Base-by-base conservation (phyloP, 2,113 vertebrate species). In the Paralichthys olivaceus region DNA sequence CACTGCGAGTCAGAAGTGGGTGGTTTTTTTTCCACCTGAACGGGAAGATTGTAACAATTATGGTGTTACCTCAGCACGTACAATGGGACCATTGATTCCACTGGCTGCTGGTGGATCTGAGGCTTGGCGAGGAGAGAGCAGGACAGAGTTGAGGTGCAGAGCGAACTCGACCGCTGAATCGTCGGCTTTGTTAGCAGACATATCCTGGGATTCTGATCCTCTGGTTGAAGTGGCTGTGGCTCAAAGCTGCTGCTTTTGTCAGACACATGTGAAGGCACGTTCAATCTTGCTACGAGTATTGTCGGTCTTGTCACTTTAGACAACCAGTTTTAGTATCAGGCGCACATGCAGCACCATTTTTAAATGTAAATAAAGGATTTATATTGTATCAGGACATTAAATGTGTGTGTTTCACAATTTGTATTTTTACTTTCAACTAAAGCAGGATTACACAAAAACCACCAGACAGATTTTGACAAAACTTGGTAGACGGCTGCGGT, bases 21-120 rank as follows among this genome's bases (percentile, higher is more conserved):
- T 19, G 90, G 78, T 77, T 40, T 84, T 76, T 89, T 80, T 45
- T 17, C 49, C 83, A 90, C 91, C 88, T 92, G 90, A 93, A 91
- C 84, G 80, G 77, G 57, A 89, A 87, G 88, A 89, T 73, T 86
- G 86, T 87, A 85, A 84, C 89, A 91, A 91, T 92, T 83, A 90
- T 72, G 75, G 87, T 17, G 83, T 89, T 92, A 90, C 85, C 84
- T 87, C 82, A 29, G 66, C 25, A 26, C 26, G 17, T 19, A 91
- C 88, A 93, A 93, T 72, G 76, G 75, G 12, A 12, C 45, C 83
- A 79, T 94, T 93, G 90, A 72, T 80, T 87, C 77, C 74, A 79
- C 55, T 5, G 69, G 81, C 80, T 69, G 79, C 79, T 84, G 86
- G 76, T 82, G 84, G 83, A 84, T 90, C 88, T 84, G 86, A 88